These are phyloP conservation scores for Diachasma alloeum DNA, from an alignment of 1,140 invertebrate species.

Conservation along the genomic window DNA sequence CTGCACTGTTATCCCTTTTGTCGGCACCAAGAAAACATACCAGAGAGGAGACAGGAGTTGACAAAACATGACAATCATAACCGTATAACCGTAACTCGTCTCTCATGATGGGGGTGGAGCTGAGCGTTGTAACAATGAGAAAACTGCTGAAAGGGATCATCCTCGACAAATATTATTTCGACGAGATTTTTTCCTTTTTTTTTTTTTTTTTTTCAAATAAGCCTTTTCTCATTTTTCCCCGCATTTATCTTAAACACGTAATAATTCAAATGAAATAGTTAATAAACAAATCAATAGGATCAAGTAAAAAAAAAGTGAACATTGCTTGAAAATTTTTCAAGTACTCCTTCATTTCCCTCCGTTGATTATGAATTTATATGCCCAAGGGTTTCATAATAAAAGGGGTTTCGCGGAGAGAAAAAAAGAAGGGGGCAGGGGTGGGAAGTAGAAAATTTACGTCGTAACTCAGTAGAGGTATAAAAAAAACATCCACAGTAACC, in stretches of 20 bases:
- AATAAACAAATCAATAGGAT: too few relatives aligned
- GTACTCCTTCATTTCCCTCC: neutral
- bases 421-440: neutral
- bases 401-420: slow-evolving; percentile 18
- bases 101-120: slow-evolving; percentile 46
- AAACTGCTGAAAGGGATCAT: slow-evolving; percentile 29
- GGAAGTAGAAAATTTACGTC: slow-evolving; percentile 29
- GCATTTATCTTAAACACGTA: too few relatives aligned
- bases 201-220: neutral
- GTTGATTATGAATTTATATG: neutral
- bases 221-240: neutral
- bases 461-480: slow-evolving; percentile 18
- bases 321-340: neutral
- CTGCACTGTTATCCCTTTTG: slow-evolving; percentile 32
- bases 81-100: slow-evolving; percentile 48
- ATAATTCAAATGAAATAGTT: too few relatives aligned
- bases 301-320: too few relatives aligned
- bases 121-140: neutral
- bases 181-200: slow-evolving; percentile 38
- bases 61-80: slow-evolving; percentile 63
- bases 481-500: slow-evolving; percentile 19
- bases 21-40: slow-evolving; percentile 26
- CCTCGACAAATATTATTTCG: slow-evolving; percentile 55
- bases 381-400: neutral
- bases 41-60: slow-evolving; percentile 56